A percentile compares a stretch with the other conserved stretches of the same genome.
These are phyloP conservation scores for Colinus virginianus DNA, from an alignment of 2,113 vertebrate species.

Conservation along the genomic window DNA sequence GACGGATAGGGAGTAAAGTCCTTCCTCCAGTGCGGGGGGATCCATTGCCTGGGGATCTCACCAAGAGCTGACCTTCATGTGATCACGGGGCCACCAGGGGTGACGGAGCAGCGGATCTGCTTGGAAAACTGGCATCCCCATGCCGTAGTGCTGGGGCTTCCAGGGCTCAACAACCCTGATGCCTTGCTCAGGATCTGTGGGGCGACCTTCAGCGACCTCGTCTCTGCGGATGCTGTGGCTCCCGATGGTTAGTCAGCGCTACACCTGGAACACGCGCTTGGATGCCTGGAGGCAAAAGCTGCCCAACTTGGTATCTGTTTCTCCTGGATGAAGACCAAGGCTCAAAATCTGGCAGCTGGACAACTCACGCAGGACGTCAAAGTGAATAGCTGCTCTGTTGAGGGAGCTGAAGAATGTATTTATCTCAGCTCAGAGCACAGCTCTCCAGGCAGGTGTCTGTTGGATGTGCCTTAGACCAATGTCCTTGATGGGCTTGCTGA, in stretches of 20 bases:
- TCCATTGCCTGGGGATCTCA: neutral
- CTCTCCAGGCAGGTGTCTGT: slow-evolving; percentile 13
- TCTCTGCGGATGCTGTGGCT: neutral
- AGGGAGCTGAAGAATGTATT: slow-evolving; percentile 4
- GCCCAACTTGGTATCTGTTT: neutral
- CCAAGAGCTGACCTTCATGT: neutral
- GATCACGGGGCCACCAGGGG: rapidly evolving
- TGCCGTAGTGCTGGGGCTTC: neutral
- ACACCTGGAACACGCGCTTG: neutral
- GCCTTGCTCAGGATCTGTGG: rapidly evolving
- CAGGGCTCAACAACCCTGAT: neutral
- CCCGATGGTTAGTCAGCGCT: rapidly evolving
- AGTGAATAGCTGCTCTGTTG: slow-evolving; percentile 21
- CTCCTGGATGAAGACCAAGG: slow-evolving; percentile 54
- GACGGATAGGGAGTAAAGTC: slow-evolving; percentile 1
- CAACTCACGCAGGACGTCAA: slow-evolving; percentile 19
- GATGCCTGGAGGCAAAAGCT: neutral
- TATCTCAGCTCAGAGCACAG: neutral
- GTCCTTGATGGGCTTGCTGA: neutral
- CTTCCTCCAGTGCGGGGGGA: neutral
- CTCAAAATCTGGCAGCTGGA: slow-evolving; percentile 29
- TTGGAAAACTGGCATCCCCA: neutral
- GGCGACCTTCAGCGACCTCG: slow-evolving; percentile 12
- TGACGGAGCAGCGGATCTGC: neutral
- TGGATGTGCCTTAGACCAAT: neutral